Evolutionary conservation across 2,888 invertebrate species (phyloP).

Genomic region (Panzeria rudis): DNA sequence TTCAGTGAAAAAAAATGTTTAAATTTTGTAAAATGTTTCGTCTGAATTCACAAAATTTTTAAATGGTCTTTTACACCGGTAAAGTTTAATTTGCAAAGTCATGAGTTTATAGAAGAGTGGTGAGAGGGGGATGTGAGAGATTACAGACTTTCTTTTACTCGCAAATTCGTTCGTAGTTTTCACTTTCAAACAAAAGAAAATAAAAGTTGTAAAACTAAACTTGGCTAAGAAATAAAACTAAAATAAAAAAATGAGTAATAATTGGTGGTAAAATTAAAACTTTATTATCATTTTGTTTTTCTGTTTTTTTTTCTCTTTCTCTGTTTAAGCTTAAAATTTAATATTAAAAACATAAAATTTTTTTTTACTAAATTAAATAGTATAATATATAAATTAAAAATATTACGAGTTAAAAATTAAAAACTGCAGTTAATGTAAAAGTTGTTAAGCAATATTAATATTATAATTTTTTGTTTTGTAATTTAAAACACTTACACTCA

Average conservation of each 20-base stretch:
- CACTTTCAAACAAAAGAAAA: background rate
- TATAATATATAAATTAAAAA: slow-evolving; percentile 54
- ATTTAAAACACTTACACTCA: slow-evolving; percentile 4
- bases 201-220: background rate
- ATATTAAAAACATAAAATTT: slow-evolving; percentile 56
- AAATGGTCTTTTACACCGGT: too few relatives aligned
- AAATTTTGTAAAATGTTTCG: too few relatives aligned
- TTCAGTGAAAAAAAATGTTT: too few relatives aligned
- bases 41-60: too few relatives aligned
- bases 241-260: slow-evolving; percentile 29
- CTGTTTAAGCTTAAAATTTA: slow-evolving; percentile 68
- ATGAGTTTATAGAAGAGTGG: too few relatives aligned
- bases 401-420: slow-evolving; percentile 23
- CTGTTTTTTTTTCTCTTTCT: slow-evolving; percentile 62
- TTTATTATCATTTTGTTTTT: slow-evolving; percentile 71
- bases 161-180: too few relatives aligned
- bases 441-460: slow-evolving; percentile 16
- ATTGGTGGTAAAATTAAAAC: slow-evolving; percentile 64
- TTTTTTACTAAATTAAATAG: slow-evolving; percentile 63
- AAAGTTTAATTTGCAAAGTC: too few relatives aligned
- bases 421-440: slow-evolving; percentile 8
- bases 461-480: slow-evolving; percentile 8
- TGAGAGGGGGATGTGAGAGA: too few relatives aligned
- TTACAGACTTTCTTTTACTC: too few relatives aligned
- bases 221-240: background rate